These are phyloP conservation scores for Zhuqinia jingwanae DNA, from an alignment of 2,888 invertebrate genomes.

Conservation along the genomic window DNA sequence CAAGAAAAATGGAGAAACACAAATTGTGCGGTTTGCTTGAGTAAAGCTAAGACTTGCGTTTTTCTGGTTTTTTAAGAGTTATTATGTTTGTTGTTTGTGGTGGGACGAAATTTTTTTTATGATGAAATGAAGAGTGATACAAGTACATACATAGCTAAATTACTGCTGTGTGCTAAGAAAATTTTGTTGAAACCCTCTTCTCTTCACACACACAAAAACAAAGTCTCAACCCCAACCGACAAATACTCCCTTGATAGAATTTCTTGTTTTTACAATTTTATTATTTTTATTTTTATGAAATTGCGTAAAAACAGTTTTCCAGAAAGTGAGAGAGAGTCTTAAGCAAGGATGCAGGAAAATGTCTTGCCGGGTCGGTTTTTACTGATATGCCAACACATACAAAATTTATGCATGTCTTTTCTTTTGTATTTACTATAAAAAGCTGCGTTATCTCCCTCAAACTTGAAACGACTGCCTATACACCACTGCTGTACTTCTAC, in stretches of 20 bases:
- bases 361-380: constrained; percentile 43
- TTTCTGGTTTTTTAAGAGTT: not conserved
- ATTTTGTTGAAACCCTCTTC: constrained; percentile 46
- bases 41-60: constrained; percentile 51
- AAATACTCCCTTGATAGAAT: constrained; percentile 55
- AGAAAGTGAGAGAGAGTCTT: not conserved
- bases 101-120: constrained; percentile 7
- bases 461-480: not conserved
- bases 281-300: constrained; percentile 31
- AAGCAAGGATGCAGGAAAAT: not conserved
- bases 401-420: constrained; percentile 18
- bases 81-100: not conserved
- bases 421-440: not conserved
- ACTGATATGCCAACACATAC: constrained; percentile 6
- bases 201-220: constrained; percentile 36
- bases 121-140: constrained; percentile 25
- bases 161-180: constrained; percentile 8
- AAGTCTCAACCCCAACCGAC: constrained; percentile 49
- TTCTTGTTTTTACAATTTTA: constrained; percentile 37
- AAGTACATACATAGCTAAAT: constrained; percentile 37
- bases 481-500: not conserved
- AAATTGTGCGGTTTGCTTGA: constrained; percentile 68
- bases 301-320: constrained; percentile 1
- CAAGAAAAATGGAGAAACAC: constrained; percentile 55
- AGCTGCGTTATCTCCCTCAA: not conserved